These are phyloP conservation scores for Gasterosteus nipponicus DNA, from an alignment of 2,113 vertebrate species.

Conservation along the genomic window DNA sequence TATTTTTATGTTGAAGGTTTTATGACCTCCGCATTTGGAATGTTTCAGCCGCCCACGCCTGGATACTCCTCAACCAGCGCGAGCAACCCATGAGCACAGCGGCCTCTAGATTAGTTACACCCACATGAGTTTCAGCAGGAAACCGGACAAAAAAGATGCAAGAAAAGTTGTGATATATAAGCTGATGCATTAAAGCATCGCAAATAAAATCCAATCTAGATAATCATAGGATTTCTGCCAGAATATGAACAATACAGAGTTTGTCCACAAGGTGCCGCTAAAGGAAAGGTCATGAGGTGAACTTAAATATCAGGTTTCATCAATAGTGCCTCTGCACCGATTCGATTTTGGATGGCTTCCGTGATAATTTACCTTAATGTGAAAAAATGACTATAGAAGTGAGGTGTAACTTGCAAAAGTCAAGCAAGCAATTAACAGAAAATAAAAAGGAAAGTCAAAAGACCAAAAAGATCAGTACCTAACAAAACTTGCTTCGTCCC, in stretches of 20 bases:
- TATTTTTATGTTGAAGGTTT: conserved; percentile 71
- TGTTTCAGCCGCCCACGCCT: conserved; percentile 68
- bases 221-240: neutral
- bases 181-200: neutral
- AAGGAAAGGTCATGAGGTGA: conserved; percentile 16
- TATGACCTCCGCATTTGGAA: conserved; percentile 79
- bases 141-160: neutral
- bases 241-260: neutral
- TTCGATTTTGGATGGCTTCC: neutral
- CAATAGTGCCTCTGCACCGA: neutral
- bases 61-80: conserved; percentile 51
- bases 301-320: neutral
- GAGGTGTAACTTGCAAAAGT: neutral
- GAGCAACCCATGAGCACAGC: conserved; percentile 53
- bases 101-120: conserved; percentile 47
- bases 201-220: conserved; percentile 7
- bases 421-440: neutral
- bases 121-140: neutral
- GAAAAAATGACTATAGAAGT: neutral
- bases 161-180: neutral
- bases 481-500: neutral
- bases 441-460: neutral
- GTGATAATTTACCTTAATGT: neutral
- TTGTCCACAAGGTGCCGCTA: conserved; percentile 30
- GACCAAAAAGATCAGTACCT: neutral